Base-by-base conservation (phyloP, 2,113 vertebrate species). In the Psephotus haematonotus region DNA sequence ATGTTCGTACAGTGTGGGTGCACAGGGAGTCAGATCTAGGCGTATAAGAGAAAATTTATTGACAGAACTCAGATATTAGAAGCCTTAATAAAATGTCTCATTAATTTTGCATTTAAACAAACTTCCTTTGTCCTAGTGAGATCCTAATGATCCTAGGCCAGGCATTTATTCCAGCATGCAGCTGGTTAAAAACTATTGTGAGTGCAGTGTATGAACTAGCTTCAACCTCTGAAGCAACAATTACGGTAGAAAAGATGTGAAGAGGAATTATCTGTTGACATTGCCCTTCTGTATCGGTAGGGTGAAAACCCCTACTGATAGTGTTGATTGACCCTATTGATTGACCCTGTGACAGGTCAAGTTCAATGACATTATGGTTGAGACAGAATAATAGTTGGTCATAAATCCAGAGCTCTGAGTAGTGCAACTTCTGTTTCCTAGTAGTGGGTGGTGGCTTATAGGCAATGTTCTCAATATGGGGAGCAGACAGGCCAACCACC, bases 21-120 rank as follows among this genome's bases (percentile, higher is more conserved):
- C 17, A 53, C 31, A 72, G 9, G 39, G n/a, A 53, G 37, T 81
- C 49, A 53, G 24, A 62, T 80, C 22, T 72, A 62, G 27, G 22
- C 2, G 0, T 28, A 17, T 35, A 6, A 15, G 35, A 70, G 50
- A 68, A 67, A 78, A 59, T 7, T 16, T 57, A 41, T 0, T 55
- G 33, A 19, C 9, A 50, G 35, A 76, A 86, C 43, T 85, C 4
- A 3, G 43, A 17, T 50, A 23, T 60, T 63, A 27, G 28, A 79
- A 81, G 76, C 12, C 13, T 25, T 60, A 50, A 41, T 43, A 25
- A 71, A 80, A 5, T 47, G 72, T 50, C 17, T 72, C 0, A 0
- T 35, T 35, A 39, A 69, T 50, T 90, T 88, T 62, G 17, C 41
- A 22, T 41, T 80, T 72, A 65, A 79, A 14, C 18, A 52, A 57